Percentiles rank a stretch among this genome's conserved stretches.
These are phyloP conservation scores for Oxytorus armatus DNA, from an alignment of 2,888 invertebrate species.

Conservation along the genomic window DNA sequence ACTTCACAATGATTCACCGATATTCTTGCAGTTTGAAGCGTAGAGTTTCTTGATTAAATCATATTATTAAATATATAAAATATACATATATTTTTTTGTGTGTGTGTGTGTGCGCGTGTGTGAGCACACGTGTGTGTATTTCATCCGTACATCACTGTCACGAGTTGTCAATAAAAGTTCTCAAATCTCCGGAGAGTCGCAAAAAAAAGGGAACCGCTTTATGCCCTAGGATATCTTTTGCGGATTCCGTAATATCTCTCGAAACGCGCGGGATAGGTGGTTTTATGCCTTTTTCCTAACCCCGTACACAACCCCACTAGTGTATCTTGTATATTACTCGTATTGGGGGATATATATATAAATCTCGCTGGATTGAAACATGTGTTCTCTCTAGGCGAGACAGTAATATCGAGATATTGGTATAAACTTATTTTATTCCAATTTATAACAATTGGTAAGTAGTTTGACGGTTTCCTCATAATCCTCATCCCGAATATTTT, in stretches of 20 bases:
- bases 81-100: conserved; percentile 11
- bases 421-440: conserved; percentile 43
- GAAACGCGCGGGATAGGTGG: conserved; percentile 56
- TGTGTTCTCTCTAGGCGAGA: conserved; percentile 39
- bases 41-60: conserved; percentile 4
- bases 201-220: conserved; percentile 55
- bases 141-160: conserved; percentile 53
- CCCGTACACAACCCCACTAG: conserved; percentile 43
- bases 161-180: conserved; percentile 58
- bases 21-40: background rate
- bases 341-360: conserved; percentile 41
- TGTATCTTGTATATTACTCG: conserved; percentile 62
- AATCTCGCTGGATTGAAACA: conserved; percentile 37
- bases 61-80: background rate
- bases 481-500: background rate
- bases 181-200: conserved; percentile 35
- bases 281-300: conserved; percentile 62
- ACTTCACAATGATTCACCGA: background rate
- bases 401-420: conserved; percentile 63
- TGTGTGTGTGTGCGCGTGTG: no score
- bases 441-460: conserved; percentile 29
- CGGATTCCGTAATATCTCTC: conserved; percentile 66
- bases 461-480: background rate
- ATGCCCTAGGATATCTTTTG: conserved; percentile 59
- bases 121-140: no score